phyloP scores from a whole-genome alignment of 2,888 invertebrate species.

The Vanessa cardui region DNA sequence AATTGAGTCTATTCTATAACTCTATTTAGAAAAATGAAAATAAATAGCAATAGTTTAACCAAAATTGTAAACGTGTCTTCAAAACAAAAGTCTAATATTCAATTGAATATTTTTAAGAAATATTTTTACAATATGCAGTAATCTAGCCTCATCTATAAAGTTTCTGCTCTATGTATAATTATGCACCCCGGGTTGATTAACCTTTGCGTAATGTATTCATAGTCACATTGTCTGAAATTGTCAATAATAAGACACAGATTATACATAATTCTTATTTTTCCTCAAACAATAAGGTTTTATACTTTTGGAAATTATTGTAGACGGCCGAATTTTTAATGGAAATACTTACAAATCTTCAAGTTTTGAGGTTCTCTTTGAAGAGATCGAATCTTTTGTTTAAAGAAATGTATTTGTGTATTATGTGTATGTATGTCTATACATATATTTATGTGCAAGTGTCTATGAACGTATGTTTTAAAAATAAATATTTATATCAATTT shows the following conservation, averaged over 20 bases:
- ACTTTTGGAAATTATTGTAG: neutral
- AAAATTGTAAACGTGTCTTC: neutral
- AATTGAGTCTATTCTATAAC: too few species aligned
- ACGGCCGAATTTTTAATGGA: too few species aligned
- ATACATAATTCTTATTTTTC: neutral
- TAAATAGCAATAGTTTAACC: too few species aligned
- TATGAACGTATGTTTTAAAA: too few species aligned
- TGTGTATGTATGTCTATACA: too few species aligned
- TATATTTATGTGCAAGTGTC: too few species aligned
- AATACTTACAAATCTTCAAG: too few species aligned
- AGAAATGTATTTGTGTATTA: too few species aligned
- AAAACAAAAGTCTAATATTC: neutral
- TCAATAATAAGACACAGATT: conserved; percentile 49
- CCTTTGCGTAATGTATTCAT: conserved; percentile 37
- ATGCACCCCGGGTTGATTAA: conserved; percentile 14
- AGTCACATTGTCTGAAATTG: conserved; percentile 51
- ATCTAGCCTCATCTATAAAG: neutral
- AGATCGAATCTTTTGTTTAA: too few species aligned
- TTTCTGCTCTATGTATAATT: conserved; percentile 6
- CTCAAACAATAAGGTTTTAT: neutral
- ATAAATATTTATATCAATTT: too few species aligned
- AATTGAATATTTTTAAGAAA: neutral
- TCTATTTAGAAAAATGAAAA: too few species aligned
- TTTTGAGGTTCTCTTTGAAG: too few species aligned
- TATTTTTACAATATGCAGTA: neutral